Evolutionary conservation across 2,797 vertebrate genomes (phyloP).

Genomic region (Lophius americanus): DNA sequence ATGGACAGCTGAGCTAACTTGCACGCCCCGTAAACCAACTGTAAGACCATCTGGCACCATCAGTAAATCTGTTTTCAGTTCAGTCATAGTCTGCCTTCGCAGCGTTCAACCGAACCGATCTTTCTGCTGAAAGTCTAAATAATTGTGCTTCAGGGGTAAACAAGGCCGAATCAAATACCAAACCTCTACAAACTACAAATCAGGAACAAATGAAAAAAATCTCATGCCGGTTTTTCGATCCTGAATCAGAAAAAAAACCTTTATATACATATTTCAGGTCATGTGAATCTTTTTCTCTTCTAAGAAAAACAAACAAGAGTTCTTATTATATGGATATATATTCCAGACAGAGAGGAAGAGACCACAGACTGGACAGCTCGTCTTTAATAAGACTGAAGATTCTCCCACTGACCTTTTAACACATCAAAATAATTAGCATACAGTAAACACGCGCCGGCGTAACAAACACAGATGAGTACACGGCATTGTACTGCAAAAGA

Average conservation of each 20-base stretch:
- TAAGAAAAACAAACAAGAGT: neutral
- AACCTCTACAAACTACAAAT: neutral
- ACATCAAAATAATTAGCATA: slow-evolving; percentile 75
- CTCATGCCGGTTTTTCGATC: slow-evolving; percentile 23
- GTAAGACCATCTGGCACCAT: slow-evolving; percentile 22
- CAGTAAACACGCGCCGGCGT: slow-evolving; percentile 57
- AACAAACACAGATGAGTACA: slow-evolving; percentile 58
- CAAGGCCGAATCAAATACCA: neutral
- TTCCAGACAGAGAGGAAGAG: slow-evolving; percentile 30
- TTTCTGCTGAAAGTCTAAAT: slow-evolving; percentile 12
- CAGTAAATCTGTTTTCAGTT: slow-evolving; percentile 41
- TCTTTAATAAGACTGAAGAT: slow-evolving; percentile 77
- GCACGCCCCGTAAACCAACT: slow-evolving; percentile 40
- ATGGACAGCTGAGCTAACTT: slow-evolving; percentile 64
- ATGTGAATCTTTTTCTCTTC: slow-evolving; percentile 4
- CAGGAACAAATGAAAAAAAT: slow-evolving; percentile 11
- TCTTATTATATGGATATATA: neutral
- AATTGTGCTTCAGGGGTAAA: slow-evolving; percentile 14
- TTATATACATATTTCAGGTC: slow-evolving; percentile 9
- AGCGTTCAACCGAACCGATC: neutral
- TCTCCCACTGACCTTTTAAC: slow-evolving; percentile 61
- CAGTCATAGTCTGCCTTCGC: neutral
- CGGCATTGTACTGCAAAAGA: slow-evolving; percentile 48
- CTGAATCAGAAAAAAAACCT: slow-evolving; percentile 5
- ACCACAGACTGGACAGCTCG: slow-evolving; percentile 57